Base-by-base conservation (phyloP, 2,113 vertebrate genomes). In the Chamaetylas fuelleborni region DNA sequence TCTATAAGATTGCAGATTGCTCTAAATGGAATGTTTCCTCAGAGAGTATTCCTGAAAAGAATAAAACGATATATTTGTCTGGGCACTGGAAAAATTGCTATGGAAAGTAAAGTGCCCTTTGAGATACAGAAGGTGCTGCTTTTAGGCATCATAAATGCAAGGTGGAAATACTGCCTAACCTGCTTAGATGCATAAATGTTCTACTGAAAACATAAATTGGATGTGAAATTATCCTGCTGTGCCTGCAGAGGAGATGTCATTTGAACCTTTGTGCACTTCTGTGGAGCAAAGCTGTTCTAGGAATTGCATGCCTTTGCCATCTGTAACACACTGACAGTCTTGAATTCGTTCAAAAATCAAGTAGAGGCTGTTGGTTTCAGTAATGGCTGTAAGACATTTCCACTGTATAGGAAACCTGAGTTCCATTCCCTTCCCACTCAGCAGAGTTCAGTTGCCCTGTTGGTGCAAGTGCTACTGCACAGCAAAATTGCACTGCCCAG, bases 281-380 rank as follows among this genome's bases (percentile, higher is more conserved):
- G 25, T 1, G 1, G 22, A 74, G 57, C 20, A 60, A 38, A 88
- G 26, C 11, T 67, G 2, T 90, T 84, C 31, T 60, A 66, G 43
- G 36, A 61, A 18, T 43, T 65, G 23, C 8, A 25, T 47, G 50
- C 5, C 33, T 83, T 81, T 91, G 54, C n/a, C 23, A 10, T 47
- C 40, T 64, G 71, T 79, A 54, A 34, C 5, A 22, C 16, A 11
- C 14, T 34, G 47, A 18, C 25, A 40, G 12, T 19, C 33, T 57
- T 47, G 19, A 76, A 65, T 81, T 74, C 0, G 19, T 62, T 88
- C 0, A 8, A 31, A 66, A 89, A 24, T 80, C 0, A 0, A 26
- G 23, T 20, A 51, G 53, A 45, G 23, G 16, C 11, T 72, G 2
- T 47, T 90, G 51, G 12, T 90, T 73, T 86, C 34, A 42, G 23